Conservation (phyloP, 2,888 invertebrate species). For the Tenthredo mesomela region DNA sequence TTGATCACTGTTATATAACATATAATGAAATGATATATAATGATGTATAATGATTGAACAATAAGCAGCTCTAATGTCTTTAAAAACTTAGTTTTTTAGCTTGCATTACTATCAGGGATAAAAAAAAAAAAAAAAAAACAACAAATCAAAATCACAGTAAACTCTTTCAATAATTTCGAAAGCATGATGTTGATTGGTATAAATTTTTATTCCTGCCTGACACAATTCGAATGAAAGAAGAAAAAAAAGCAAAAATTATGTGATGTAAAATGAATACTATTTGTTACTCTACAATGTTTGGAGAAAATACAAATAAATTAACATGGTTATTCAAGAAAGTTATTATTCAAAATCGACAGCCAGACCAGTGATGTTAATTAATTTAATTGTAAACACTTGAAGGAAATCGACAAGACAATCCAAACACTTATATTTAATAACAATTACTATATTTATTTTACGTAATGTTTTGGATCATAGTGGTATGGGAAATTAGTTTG, state of each 20-base stretch:
- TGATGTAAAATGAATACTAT: slow-evolving; percentile 3
- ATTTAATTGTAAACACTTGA: not conserved
- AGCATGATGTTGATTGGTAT: not conserved
- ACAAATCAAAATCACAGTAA: not conserved
- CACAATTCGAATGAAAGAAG: not conserved
- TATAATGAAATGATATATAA: no score
- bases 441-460: not conserved
- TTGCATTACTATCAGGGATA: not conserved
- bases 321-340: not conserved
- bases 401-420: not conserved
- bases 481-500: not conserved
- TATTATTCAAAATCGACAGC: not conserved
- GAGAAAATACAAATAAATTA: slow-evolving; percentile 1
- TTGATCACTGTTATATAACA: not conserved
- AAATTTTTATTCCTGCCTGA: not conserved
- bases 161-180: not conserved
- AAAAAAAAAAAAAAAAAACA: slow-evolving; percentile 2
- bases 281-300: not conserved
- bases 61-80: not conserved
- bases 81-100: not conserved
- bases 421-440: slow-evolving; percentile 20
- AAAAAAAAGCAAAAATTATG: not conserved
- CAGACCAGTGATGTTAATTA: not conserved
- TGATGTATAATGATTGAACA: not conserved
- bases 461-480: not conserved